Conservation (phyloP, 1,140 invertebrate species). For the Kradibia gibbosae region DNA sequence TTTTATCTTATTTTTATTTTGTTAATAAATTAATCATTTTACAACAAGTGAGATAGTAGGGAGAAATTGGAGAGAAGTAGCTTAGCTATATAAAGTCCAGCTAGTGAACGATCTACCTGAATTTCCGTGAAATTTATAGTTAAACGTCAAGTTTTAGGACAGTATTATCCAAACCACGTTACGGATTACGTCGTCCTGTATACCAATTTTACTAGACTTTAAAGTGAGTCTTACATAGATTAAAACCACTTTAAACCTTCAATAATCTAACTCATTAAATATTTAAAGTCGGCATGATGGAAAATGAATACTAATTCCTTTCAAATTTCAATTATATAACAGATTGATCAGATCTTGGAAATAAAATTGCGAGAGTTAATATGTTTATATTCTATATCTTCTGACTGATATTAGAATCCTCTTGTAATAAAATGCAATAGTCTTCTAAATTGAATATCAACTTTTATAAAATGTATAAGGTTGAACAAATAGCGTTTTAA, state of each 20-base stretch:
- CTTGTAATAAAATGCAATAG: no score
- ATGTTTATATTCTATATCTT: no score
- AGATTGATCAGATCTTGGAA: neutral
- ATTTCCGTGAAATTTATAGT: conserved; percentile 49
- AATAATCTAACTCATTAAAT: conserved; percentile 40
- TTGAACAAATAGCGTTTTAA: no score
- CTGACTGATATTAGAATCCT: no score
- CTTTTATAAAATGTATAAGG: no score
- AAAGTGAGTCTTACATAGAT: conserved; percentile 31
- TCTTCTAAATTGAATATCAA: no score
- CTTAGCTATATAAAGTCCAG: conserved; percentile 39
- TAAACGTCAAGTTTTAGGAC: conserved; percentile 50
- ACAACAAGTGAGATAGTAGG: neutral
- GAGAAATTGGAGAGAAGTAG: conserved; percentile 25
- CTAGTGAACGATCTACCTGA: conserved; percentile 14
- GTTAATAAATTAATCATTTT: conserved; percentile 10
- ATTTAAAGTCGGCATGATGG: conserved; percentile 28
- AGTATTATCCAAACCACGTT: conserved; percentile 49
- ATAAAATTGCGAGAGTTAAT: neutral
- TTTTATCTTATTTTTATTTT: conserved; percentile 21
- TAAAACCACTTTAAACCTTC: conserved; percentile 26
- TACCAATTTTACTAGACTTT: conserved; percentile 12
- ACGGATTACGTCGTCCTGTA: conserved; percentile 42
- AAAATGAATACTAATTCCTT: conserved; percentile 25
- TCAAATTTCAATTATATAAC: neutral